Conservation (phyloP, 2,797 vertebrate species). For the Pangasius larnaudii region DNA sequence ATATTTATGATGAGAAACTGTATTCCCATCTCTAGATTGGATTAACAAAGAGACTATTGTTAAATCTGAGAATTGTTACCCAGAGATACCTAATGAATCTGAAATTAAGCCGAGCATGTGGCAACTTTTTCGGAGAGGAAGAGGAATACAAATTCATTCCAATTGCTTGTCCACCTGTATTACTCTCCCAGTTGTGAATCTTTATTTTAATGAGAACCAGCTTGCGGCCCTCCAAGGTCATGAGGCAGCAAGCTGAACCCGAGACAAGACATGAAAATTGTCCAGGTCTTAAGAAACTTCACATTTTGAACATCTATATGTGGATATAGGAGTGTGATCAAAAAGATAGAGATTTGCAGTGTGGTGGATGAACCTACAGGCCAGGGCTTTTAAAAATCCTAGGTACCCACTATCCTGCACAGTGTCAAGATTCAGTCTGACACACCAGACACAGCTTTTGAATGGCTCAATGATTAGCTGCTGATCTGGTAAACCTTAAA, state of each 20-base stretch:
- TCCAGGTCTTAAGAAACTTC: background rate
- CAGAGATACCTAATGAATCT: slow-evolving; percentile 23
- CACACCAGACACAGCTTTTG: background rate
- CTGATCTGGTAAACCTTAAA: background rate
- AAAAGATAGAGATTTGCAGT: background rate
- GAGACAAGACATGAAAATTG: background rate
- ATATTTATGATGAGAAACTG: background rate
- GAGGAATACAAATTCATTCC: slow-evolving; percentile 48
- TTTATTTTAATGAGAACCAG: slow-evolving; percentile 62
- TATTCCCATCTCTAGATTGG: background rate
- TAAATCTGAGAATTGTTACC: background rate
- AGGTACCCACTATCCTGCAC: background rate
- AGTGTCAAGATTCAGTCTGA: background rate
- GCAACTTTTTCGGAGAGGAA: slow-evolving; percentile 48
- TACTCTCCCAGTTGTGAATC: slow-evolving; percentile 56
- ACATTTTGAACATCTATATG: background rate
- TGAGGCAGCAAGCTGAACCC: background rate
- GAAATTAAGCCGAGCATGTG: slow-evolving; percentile 49
- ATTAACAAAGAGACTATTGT: background rate
- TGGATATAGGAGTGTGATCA: background rate
- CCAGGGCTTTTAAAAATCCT: background rate
- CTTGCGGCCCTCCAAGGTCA: slow-evolving; percentile 51
- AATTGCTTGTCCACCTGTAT: slow-evolving; percentile 57
- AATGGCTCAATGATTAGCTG: slow-evolving; percentile 1
- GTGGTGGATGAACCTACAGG: background rate